Conservation (phyloP, 2,113 vertebrate species). For the Larimichthys crocea region DNA sequence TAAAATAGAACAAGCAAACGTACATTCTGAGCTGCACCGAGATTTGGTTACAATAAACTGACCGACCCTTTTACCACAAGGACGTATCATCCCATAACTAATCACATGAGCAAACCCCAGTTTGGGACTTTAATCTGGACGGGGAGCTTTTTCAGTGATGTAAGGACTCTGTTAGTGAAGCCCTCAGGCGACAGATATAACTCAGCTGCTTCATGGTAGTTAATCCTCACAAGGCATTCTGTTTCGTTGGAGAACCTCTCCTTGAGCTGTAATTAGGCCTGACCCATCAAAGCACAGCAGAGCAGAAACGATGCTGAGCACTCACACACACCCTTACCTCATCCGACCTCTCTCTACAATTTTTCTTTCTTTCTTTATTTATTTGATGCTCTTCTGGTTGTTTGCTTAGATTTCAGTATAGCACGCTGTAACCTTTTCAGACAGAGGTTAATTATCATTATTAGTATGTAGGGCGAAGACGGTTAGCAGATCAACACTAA, state of each 20-base stretch:
- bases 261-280: slow-evolving; percentile 74
- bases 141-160: slow-evolving; percentile 13
- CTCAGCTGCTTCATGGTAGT: slow-evolving; percentile 42
- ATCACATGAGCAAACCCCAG: slow-evolving; percentile 9
- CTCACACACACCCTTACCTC: slow-evolving; percentile 24
- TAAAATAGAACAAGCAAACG: not conserved
- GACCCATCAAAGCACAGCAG: slow-evolving; percentile 65
- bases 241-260: slow-evolving; percentile 61
- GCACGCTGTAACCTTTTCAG: not conserved
- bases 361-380: not conserved
- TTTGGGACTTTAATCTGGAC: slow-evolving; percentile 13
- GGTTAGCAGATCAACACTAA: not conserved
- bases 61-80: not conserved
- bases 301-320: slow-evolving; percentile 44
- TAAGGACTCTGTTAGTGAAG: slow-evolving; percentile 25
- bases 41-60: not conserved
- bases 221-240: slow-evolving; percentile 54
- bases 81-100: not conserved
- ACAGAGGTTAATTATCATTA: not conserved
- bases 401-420: not conserved
- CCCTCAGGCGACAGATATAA: slow-evolving; percentile 42
- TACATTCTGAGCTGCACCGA: no score
- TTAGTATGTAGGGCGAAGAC: not conserved
- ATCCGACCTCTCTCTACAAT: not conserved
- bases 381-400: not conserved